These are phyloP conservation scores for Zaprionus ghesquierei DNA, from an alignment of 1,140 invertebrate genomes.

Conservation along the genomic window DNA sequence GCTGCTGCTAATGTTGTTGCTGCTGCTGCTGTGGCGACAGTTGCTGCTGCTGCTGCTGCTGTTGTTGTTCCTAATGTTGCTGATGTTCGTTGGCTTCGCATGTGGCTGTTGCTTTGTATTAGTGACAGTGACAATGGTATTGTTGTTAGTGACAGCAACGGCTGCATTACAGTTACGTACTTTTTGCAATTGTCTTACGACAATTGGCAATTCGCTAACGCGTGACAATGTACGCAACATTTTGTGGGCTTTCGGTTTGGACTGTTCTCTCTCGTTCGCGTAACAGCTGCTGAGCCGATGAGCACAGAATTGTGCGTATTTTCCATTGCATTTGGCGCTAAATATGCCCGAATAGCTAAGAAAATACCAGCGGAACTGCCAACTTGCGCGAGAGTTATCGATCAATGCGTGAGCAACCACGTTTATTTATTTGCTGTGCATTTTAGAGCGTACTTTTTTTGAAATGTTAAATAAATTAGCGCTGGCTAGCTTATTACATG, in stretches of 20 bases:
- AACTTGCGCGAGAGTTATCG: neutral
- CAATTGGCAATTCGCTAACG: slow-evolving; percentile 74
- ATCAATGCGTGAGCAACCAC: neutral
- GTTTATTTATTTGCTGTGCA: neutral
- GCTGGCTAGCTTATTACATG: neutral
- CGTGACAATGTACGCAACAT: slow-evolving; percentile 79
- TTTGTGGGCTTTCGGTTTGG: slow-evolving; percentile 39
- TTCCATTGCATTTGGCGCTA: neutral
- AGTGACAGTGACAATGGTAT: slow-evolving; percentile 26
- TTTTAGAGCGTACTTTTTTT: too few species aligned
- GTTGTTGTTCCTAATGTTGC: slow-evolving; percentile 11
- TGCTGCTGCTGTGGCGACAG: slow-evolving; percentile 2
- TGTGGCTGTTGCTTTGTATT: slow-evolving; percentile 36
- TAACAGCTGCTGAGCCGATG: slow-evolving; percentile 39
- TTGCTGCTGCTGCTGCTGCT: neutral
- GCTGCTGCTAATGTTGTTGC: slow-evolving; percentile 15
- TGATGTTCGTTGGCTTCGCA: slow-evolving; percentile 7
- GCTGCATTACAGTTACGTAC: slow-evolving; percentile 71
- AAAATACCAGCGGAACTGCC: neutral
- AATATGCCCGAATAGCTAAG: slow-evolving; percentile 9
- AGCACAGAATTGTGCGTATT: slow-evolving; percentile 10
- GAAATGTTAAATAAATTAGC: neutral
- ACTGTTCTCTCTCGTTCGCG: slow-evolving; percentile 46
- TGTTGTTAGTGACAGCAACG: slow-evolving; percentile 48
- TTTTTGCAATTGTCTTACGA: slow-evolving; percentile 82